Base-by-base conservation (phyloP, 2,888 invertebrate genomes). In the Spodoptera littoralis region DNA sequence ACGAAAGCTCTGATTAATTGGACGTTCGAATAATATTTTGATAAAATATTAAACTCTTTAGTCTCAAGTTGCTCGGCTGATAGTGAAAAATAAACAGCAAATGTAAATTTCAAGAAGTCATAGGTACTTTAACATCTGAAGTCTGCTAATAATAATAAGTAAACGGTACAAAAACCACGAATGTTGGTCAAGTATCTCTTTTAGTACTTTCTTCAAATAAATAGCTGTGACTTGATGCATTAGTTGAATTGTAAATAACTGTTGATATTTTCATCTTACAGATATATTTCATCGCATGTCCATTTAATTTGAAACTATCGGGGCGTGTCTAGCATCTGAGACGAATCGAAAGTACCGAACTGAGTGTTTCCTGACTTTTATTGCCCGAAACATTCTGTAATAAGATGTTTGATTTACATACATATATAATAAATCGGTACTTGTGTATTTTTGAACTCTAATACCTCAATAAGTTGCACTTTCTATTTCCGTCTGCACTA, bases 141-240 rank as follows among this genome's bases (percentile, higher is more conserved):
- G 61, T 57, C 58, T 59, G 59, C 54, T 56, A 73, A 75, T 73
- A 70, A 73, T 70, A 73, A 70, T 66, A 73, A 52, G 48, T 63
- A 67, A 72, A 73, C 74, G 73, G 67, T 78, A 74, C 50, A 73
- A 76, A 66, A 81, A 68, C 56, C 55, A 71, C 67, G 64, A 72
- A 81, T 82, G 77, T 83, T 83, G 84, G 83, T 85, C 84, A 83
- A 84, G 86, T 65, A 77, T 75, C 77, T 78, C 76, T 79, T 78
- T 73, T 66, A 66, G 81, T 76, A 74, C 76, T 81, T 82, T 81
- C 83, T 82, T 78, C 68, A 78, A 82, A 82, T 73, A 76, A 77
- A 74, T 70, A 78, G 69, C 69, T 65, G 64, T 62, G 69, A 74
- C 73, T 60, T 57, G 70, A 65, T 66, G 65, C 71, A 71, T 77